Base-by-base conservation (phyloP, 2,797 vertebrate genomes). In the Muscicapa comitata region DNA sequence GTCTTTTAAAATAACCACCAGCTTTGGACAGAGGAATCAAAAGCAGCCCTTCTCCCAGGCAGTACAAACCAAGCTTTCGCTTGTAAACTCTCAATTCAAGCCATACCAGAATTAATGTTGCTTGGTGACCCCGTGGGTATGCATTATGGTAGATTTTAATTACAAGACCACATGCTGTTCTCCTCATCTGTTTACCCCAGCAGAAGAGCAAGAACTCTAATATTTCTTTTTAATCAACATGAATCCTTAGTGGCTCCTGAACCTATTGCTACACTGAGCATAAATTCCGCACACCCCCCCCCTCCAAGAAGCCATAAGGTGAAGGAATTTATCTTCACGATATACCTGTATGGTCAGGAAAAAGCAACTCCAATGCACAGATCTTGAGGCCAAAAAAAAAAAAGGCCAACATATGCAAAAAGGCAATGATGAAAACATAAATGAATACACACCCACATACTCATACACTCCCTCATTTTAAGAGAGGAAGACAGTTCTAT, bases 81-180 rank as follows among this genome's bases (percentile, higher is more conserved):
- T 86, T 53, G 23, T 4, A 29, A 26, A 15, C 24, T 74, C n/a
- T 11, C 43, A 75, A 10, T 57, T 90, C 19, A 78, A 94, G 65
- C 57, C 57, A 50, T 23, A 89, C 35, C n/a, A 54, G 85, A 88
- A 88, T n/a, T 54, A 72, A 55, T 26, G 82, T 20, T 94, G 65
- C 82, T 72, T 62, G 20, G n/a, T 93, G 91, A 94, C 66, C 94
- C 78, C 0, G 0, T 63, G 85, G 68, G 35, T 77, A 75, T 78
- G 79, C 65, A 88, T 78, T 84, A 90, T 1, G 5, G 70, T 55
- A 75, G 79, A 86, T 84, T 95, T 96, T 95, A 95, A 94, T 95
- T 95, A 91, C 62, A 95, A 15, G 73, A 80, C 68, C 73, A 81
- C 96, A 88, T 66, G 82, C 92, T 93, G 90, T 33, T 94, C 79